phyloP scores from a whole-genome alignment of 1,140 invertebrate genomes.

The Heliconius eleuchia region DNA sequence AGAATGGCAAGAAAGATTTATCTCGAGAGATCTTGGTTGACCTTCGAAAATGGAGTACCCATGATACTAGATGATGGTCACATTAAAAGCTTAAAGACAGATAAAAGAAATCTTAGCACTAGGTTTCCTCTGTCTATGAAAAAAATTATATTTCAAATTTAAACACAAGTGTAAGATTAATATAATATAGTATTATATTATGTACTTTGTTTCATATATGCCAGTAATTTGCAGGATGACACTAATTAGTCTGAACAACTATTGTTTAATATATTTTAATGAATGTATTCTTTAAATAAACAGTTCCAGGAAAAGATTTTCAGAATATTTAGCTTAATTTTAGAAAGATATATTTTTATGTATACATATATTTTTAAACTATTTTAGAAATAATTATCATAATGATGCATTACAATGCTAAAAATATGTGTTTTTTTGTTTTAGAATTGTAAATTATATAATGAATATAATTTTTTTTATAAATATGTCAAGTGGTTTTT shows the following conservation, averaged over 20 bases:
- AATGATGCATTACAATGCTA: not conserved
- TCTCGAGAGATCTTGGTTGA: too few species aligned
- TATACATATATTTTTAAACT: not conserved
- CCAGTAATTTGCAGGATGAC: constrained; percentile 15
- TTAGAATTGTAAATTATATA: too few species aligned
- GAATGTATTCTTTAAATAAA: not conserved
- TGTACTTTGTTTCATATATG: constrained; percentile 23
- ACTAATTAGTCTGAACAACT: constrained; percentile 20
- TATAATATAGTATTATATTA: not conserved
- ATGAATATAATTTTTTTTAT: too few species aligned
- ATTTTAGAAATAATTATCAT: not conserved
- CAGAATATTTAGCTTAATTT: not conserved
- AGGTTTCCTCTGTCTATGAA: too few species aligned
- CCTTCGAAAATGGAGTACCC: too few species aligned
- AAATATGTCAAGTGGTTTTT: too few species aligned
- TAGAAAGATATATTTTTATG: too few species aligned
- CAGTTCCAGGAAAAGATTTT: not conserved
- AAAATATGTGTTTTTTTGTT: too few species aligned
- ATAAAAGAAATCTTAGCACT: too few species aligned
- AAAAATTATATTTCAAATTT: not conserved
- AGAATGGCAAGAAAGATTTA: too few species aligned
- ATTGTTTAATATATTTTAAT: constrained; percentile 12
- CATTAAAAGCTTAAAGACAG: too few species aligned
- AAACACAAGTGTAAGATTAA: not conserved
- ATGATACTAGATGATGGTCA: too few species aligned